phyloP scores from a whole-genome alignment of 2,888 invertebrate genomes.

The Chromoteleia sp. region DNA sequence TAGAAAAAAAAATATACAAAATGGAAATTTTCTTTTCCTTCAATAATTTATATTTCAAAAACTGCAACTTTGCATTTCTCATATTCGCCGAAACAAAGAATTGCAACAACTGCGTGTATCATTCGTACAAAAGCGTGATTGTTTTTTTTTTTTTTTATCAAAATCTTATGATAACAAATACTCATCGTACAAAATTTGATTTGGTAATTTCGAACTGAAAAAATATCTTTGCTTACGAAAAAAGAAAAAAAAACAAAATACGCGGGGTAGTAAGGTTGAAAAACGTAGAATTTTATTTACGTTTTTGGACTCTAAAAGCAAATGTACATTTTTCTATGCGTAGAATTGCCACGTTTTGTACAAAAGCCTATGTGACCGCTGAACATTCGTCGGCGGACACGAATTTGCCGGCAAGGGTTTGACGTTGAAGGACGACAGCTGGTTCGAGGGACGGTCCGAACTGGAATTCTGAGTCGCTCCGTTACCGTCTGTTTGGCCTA shows the following conservation, averaged over 20 bases:
- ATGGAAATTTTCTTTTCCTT: too few species aligned
- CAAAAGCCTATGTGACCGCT: constrained; percentile 5
- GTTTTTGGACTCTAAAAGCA: constrained; percentile 4
- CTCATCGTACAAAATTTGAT: background rate
- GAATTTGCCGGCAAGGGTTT: background rate
- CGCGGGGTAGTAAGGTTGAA: background rate
- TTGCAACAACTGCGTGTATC: background rate
- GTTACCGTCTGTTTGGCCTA: constrained; percentile 41
- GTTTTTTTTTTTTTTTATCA: background rate
- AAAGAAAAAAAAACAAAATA: background rate
- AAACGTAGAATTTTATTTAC: background rate
- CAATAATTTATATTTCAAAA: too few species aligned
- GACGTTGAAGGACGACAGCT: constrained; percentile 75
- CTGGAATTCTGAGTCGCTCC: background rate
- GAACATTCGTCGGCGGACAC: background rate
- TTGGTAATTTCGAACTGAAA: background rate
- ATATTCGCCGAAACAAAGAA: background rate
- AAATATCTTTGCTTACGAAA: background rate
- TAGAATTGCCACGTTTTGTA: constrained; percentile 14
- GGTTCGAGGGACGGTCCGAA: constrained; percentile 18
- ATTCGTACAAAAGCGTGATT: background rate
- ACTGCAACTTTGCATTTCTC: background rate
- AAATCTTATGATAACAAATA: constrained; percentile 1
- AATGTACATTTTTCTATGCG: constrained; percentile 15
- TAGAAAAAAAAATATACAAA: too few species aligned